A percentile compares a stretch with the other conserved stretches of the same genome.
Evolutionary conservation across 2,797 vertebrate species (phyloP).

Genomic region (Gymnothorax reevesii): DNA sequence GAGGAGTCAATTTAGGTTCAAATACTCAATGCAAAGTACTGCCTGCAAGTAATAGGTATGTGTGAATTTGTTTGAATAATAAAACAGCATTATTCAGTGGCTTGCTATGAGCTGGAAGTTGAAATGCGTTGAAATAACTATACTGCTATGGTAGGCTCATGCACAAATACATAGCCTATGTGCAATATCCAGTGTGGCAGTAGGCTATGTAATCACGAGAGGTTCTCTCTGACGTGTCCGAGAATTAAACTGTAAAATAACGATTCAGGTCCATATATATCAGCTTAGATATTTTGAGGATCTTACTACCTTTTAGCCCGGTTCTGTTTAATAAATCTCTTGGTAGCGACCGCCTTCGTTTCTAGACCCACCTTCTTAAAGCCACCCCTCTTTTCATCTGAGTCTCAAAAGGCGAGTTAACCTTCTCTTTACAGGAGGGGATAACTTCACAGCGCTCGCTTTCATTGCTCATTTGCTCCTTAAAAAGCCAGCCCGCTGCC

Average conservation of each 20-base stretch:
- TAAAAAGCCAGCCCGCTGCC: slow-evolving; percentile 61
- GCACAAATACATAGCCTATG: neutral
- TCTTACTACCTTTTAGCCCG: slow-evolving; percentile 43
- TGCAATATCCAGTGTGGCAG: neutral
- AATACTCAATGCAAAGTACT: neutral
- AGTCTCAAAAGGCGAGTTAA: slow-evolving; percentile 67
- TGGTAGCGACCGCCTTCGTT: slow-evolving; percentile 69
- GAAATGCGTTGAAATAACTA: neutral
- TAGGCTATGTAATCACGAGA: neutral
- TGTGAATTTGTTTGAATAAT: neutral
- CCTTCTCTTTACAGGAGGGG: slow-evolving; percentile 70
- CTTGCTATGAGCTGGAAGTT: neutral
- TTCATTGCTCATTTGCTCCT: slow-evolving; percentile 73
- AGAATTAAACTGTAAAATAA: slow-evolving; percentile 24
- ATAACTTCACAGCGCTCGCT: slow-evolving; percentile 63
- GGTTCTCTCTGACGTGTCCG: neutral
- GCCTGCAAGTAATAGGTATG: neutral
- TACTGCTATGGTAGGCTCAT: neutral
- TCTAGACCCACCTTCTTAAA: slow-evolving; percentile 77
- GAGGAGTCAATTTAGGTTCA: neutral
- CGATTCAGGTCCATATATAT: neutral
- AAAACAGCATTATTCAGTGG: neutral
- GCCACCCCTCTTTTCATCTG: slow-evolving; percentile 73
- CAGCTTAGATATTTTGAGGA: slow-evolving; percentile 21
- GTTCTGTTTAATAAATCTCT: slow-evolving; percentile 73